phyloP scores from a whole-genome alignment of 35 echinoderm and acorn worm species.

The Lytechinus variegatus region DNA sequence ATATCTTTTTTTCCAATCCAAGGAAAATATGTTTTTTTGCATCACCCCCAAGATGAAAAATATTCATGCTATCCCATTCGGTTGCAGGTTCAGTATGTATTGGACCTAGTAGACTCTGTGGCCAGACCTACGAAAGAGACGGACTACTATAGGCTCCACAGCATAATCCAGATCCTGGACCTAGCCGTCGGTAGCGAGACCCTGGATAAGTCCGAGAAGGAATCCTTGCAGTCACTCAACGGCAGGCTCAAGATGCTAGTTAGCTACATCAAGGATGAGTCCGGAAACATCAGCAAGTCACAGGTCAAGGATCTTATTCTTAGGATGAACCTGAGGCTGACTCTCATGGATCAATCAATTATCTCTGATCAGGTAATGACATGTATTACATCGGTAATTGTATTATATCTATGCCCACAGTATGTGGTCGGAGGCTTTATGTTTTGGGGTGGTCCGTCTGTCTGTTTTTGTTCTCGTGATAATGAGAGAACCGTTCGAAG shows the following conservation, averaged over 20 bases:
- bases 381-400: too few relatives aligned
- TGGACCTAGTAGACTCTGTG: background rate
- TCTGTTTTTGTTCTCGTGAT: too few relatives aligned
- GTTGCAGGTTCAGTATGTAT: background rate
- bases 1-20: too few relatives aligned
- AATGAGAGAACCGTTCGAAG: too few relatives aligned
- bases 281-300: constrained; percentile 41
- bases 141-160: constrained; percentile 72
- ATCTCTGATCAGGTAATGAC: constrained; percentile 58
- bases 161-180: constrained; percentile 61
- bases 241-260: constrained; percentile 64
- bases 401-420: too few relatives aligned
- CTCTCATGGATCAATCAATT: constrained; percentile 75
- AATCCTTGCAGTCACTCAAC: constrained; percentile 62
- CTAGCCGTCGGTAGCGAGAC: constrained; percentile 65
- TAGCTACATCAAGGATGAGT: constrained; percentile 68
- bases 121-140: background rate
- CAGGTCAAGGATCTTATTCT: constrained; percentile 85
- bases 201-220: constrained; percentile 63
- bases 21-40: too few relatives aligned
- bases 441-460: too few relatives aligned
- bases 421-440: too few relatives aligned
- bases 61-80: background rate
- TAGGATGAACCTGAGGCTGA: constrained; percentile 66
- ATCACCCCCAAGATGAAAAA: too few relatives aligned